phyloP scores from a whole-genome alignment of 2,797 vertebrate species.

The Monodelphis domestica region DNA sequence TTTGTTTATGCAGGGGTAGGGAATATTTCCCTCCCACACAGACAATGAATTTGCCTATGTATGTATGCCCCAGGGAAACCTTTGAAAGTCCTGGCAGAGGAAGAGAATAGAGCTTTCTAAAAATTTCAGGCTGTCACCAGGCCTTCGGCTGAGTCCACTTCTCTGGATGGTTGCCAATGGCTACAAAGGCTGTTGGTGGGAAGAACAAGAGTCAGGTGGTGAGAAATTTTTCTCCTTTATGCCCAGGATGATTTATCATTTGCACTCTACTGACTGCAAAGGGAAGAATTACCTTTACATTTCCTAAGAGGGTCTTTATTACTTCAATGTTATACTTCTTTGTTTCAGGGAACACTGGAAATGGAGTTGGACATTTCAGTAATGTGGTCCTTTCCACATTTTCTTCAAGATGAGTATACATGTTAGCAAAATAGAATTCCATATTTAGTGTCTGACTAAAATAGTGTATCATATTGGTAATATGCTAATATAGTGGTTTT shows the following conservation, averaged over 20 bases:
- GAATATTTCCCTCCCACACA: not conserved
- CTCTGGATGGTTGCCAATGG: not conserved
- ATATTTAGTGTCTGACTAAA: slow-evolving; percentile 24
- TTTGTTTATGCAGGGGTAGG: not conserved
- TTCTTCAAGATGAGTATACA: slow-evolving; percentile 32
- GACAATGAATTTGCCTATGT: not conserved
- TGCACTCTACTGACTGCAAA: not conserved
- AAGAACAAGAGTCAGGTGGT: not conserved
- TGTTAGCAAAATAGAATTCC: not conserved
- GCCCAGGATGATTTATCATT: not conserved
- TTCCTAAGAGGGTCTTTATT: slow-evolving; percentile 24
- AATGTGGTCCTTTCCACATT: slow-evolving; percentile 32
- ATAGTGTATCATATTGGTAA: slow-evolving; percentile 32
- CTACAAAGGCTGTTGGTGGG: not conserved
- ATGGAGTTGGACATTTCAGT: slow-evolving; percentile 45
- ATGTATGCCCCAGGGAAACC: not conserved
- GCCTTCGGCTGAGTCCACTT: not conserved
- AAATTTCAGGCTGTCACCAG: not conserved
- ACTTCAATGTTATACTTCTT: slow-evolving; percentile 5
- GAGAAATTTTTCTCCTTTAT: not conserved
- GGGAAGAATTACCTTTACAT: not conserved
- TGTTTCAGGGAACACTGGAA: slow-evolving; percentile 3
- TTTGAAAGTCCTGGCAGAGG: slow-evolving; percentile 12
- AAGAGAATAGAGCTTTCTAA: not conserved
- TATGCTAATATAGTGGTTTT: slow-evolving; percentile 33